Base-by-base conservation (phyloP, 2,888 invertebrate species). In the Agrotis exclamationis region DNA sequence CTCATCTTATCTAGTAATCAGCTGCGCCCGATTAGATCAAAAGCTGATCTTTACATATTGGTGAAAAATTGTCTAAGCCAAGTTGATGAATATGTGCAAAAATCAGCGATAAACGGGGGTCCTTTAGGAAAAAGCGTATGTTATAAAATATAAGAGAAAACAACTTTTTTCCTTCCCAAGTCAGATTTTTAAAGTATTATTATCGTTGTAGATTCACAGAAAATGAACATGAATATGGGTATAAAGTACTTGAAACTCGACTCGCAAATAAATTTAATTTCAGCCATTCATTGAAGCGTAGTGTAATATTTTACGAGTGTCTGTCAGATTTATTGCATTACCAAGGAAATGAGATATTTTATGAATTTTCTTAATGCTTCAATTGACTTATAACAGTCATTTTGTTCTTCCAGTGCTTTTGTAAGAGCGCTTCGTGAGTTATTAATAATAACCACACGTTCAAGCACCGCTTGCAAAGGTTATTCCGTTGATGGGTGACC, bases 281-380 rank as follows among this genome's bases (percentile, higher is more conserved):
- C 14, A 57, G 16, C 24, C 28, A 33, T 13, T 57, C 53, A 63
- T 54, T 45, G 18, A 57, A 54, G 33, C 50, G 39, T 54, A 44
- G 14, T 24, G 60, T 60, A 66, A 80, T 58, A 62, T 80, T 74
- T 74, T 59, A 63, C 33, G 22, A 80, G 58, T 59, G 47, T 50
- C 22, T 45, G 44, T 50, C n/a, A 67, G 76, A 75, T 80, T 75
- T 54, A 63, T 66, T 63, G 54, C 22, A 47, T 66, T 28, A 62
- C 7, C 57, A 53, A 62, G 18, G n/a, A 74, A 73, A 63, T 53
- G 56, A 33, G n/a, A 54, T 33, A 58, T 53, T 73, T 56, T 7
- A 18, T 39, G 18, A 47, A 39, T 13, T 60, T 22, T 62, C n/a
- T 9, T 59, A 28, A 14, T 54, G 22, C n/a, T 59, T 58, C 20